Evolutionary conservation across 1,140 invertebrate genomes (phyloP), one percentile per base, ranked within the genome.

Genomic region (Hylaeus anthracinus): DNA sequence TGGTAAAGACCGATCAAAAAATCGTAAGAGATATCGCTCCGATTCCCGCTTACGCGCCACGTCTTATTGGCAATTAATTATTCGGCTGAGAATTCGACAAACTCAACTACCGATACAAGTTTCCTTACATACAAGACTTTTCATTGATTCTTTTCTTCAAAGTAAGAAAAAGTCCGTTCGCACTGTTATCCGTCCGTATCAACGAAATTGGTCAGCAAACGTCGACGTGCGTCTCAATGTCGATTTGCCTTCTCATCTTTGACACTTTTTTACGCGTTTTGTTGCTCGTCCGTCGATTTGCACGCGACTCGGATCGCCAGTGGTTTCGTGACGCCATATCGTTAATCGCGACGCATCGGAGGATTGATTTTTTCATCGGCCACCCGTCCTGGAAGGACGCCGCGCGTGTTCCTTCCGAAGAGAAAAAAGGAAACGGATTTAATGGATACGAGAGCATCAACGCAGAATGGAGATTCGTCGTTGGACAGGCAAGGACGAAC

Each of bases 371-470:
- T 66, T 51, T 48, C 12, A 8, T 0, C n/a, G 3, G 5, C 6
- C 8, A 5, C 15, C 41, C 26, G 26, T 26, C 26, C 26, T 53
- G 6, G 65, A 67, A 51, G 65, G 48, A 67, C 37, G 67, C 9
- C 5, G 12, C 37, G 10, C 26, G 26, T 26, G 26, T 26, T 26
- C 26, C 26, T 26, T 26, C 26, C 26, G 26, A 26, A 26, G 26
- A 26, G n/a, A 41, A 43, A 77, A 77, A 53, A 53, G 48, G 48
- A 45, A 15, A 78, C 48, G 39, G 56, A 61, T 63, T 79, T 73
- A 73, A 73, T 73, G 71, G 53, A 79, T 26, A 51, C 39, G 76
- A 64, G 56, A 72, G 74, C 43, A 67, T 67, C 53, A 58, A 75
- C 51, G 63, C n/a, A 9, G 61, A 26, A 10, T 26, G 26, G 43